phyloP scores from a whole-genome alignment of 2,888 invertebrate genomes.

The Drosophila anomelani region DNA sequence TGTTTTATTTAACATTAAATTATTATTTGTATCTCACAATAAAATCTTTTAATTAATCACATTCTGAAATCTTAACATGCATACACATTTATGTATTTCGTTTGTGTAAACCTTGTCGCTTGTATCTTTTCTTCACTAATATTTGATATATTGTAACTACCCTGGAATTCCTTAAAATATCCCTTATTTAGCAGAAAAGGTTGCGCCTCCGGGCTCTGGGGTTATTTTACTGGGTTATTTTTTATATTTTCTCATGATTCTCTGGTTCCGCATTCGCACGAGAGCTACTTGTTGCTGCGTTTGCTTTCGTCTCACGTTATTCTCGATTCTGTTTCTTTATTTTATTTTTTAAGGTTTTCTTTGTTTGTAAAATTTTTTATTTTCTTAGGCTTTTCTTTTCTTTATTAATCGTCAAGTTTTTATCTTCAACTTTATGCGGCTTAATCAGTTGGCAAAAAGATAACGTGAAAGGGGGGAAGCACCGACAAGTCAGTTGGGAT shows the following conservation, averaged over 20 bases:
- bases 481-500: not conserved
- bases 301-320: constrained; percentile 37
- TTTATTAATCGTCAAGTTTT: constrained; percentile 49
- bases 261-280: constrained; percentile 35
- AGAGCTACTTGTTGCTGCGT: constrained; percentile 59
- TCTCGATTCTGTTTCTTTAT: constrained; percentile 9
- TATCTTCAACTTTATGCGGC: constrained; percentile 15
- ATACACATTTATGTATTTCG: not conserved
- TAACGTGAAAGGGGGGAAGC: constrained; percentile 3
- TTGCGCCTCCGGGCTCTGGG: constrained; percentile 8
- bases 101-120: not conserved
- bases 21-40: not conserved
- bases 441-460: constrained; percentile 17
- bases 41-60: not conserved
- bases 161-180: constrained; percentile 14
- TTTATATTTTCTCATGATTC: constrained; percentile 25
- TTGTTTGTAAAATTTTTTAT: not conserved
- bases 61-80: too few relatives aligned
- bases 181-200: constrained; percentile 21
- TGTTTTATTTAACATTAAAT: not conserved
- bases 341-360: not conserved
- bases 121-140: not conserved
- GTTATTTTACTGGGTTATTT: constrained; percentile 17
- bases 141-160: not conserved
- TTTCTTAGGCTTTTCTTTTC: constrained; percentile 40